Percentiles rank a stretch among this genome's conserved stretches.
Conservation (phyloP, 2,888 invertebrate genomes). For the Erynnis tages region DNA sequence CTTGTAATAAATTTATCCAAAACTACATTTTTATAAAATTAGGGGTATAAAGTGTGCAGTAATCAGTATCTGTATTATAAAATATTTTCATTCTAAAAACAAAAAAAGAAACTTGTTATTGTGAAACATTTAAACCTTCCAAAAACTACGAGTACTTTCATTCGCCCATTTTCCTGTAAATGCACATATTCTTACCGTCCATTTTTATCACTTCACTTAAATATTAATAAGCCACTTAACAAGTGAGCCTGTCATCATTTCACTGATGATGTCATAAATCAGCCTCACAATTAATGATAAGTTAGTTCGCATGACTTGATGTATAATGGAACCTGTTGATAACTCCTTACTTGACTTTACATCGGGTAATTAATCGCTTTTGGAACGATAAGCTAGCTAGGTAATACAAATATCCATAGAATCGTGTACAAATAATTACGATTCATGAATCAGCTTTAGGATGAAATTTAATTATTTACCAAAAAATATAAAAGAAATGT, state of each 20-base stretch:
- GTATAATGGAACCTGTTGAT: conserved; percentile 25
- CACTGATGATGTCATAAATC: conserved; percentile 16
- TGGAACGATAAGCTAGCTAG: neutral
- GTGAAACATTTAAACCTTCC: no score
- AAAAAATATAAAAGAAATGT: no score
- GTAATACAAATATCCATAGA: neutral
- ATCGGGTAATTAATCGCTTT: conserved; percentile 20
- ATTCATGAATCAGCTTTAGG: neutral
- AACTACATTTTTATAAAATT: no score
- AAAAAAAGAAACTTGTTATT: no score
- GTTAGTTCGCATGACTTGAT: conserved; percentile 18
- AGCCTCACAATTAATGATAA: conserved; percentile 22
- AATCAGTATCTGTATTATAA: no score
- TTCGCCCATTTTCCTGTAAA: no score
- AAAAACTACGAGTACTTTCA: no score
- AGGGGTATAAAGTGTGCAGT: no score
- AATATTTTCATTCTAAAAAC: no score
- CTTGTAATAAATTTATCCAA: no score
- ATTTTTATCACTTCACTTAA: neutral
- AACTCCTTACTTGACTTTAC: conserved; percentile 11
- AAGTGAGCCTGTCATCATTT: conserved; percentile 2
- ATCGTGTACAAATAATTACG: neutral
- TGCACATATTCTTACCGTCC: no score
- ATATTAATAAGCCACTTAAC: neutral
- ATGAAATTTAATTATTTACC: no score